Percentiles rank a stretch among this genome's conserved stretches.
phyloP scores from a whole-genome alignment of 2,888 invertebrate genomes.

The Clivina fossor region DNA sequence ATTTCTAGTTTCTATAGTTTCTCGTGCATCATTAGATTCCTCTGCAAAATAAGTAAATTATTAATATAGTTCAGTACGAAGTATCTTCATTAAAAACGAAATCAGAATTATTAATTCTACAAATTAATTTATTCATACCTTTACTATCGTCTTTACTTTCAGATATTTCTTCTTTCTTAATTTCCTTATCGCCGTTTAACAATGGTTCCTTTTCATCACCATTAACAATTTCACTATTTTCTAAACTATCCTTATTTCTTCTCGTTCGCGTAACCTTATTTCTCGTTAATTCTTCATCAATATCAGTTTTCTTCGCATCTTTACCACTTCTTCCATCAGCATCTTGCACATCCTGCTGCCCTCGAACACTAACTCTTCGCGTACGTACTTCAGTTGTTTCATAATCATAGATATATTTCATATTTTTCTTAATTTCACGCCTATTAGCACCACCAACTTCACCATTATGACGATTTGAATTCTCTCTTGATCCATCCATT shows the following conservation, averaged over 20 bases:
- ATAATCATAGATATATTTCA: constrained; percentile 48
- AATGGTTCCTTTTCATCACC: constrained; percentile 39
- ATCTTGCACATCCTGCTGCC: constrained; percentile 37
- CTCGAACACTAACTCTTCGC: constrained; percentile 33
- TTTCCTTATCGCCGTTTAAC: constrained; percentile 35
- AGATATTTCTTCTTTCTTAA: constrained; percentile 20
- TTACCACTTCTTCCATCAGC: constrained; percentile 27
- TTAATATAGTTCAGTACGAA: neutral
- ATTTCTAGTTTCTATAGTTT: constrained; percentile 14
- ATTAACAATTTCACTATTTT: constrained; percentile 38
- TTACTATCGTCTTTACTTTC: constrained; percentile 36
- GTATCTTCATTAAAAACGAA: too few species aligned
- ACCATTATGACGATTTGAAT: constrained; percentile 18
- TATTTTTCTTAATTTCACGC: constrained; percentile 45
- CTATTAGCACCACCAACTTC: constrained; percentile 30
- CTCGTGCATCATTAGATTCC: neutral
- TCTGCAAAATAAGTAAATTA: neutral
- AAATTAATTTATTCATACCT: constrained; percentile 20
- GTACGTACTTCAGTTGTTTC: constrained; percentile 42
- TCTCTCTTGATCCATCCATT: constrained; percentile 8
- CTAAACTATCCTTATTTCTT: constrained; percentile 44
- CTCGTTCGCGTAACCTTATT: constrained; percentile 34
- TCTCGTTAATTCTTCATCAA: constrained; percentile 32
- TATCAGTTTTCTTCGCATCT: constrained; percentile 34
- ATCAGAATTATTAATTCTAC: too few species aligned